Conservation (phyloP, 23 tunicate species). For the Botrylloides violaceus region DNA sequence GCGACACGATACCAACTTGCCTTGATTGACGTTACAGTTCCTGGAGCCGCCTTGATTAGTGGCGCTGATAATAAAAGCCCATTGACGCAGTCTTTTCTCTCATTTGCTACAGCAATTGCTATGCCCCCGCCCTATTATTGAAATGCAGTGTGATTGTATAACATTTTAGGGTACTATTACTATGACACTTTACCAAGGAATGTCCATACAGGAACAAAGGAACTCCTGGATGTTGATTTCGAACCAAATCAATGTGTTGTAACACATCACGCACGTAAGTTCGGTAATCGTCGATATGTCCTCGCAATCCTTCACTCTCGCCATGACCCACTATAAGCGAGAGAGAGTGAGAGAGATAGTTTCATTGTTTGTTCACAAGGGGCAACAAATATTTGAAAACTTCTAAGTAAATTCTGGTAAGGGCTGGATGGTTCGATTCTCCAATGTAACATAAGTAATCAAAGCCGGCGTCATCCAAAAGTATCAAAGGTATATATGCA, state of each 20-base stretch:
- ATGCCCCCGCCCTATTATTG: constrained; percentile 63
- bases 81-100: constrained; percentile 25
- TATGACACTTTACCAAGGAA: constrained; percentile 83
- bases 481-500: too few species aligned
- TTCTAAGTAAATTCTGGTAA: too few species aligned
- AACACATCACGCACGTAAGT: constrained; percentile 30
- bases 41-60: constrained; percentile 32
- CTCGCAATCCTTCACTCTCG: constrained; percentile 67
- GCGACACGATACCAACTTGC: too few species aligned
- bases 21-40: constrained; percentile 43
- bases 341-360: too few species aligned
- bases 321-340: constrained; percentile 74
- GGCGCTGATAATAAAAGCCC: constrained; percentile 50
- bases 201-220: constrained; percentile 65
- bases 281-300: constrained; percentile 35
- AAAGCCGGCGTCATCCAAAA: too few species aligned
- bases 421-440: too few species aligned
- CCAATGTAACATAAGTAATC: too few species aligned
- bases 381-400: too few species aligned
- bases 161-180: not conserved
- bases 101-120: constrained; percentile 41
- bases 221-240: constrained; percentile 30
- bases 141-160: not conserved
- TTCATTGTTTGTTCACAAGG: too few species aligned
- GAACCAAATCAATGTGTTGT: constrained; percentile 36